Evolutionary conservation across 2,113 vertebrate species (phyloP), one percentile per base, ranked within the genome.

Genomic region (Stigmatopora argus): DNA sequence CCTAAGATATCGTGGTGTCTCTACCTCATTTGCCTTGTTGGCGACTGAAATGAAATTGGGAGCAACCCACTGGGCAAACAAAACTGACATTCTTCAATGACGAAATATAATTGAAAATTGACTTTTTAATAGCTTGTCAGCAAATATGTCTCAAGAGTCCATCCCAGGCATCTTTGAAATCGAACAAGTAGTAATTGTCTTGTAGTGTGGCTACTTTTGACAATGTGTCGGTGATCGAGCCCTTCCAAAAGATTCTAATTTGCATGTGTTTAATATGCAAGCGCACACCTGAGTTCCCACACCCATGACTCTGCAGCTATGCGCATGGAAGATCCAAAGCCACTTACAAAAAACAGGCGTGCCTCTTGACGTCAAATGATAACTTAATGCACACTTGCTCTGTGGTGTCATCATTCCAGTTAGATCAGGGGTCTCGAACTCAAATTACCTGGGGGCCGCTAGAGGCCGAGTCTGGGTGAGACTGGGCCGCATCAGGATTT

Each of bases 1-100:
- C 60, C 68, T 72, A 60, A 41, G 71, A 71, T 85, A 68, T 59
- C 41, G 69, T 78, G 72, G 64, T 73, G 61, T 65, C 46, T 8
- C n/a, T 56, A 67, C 62, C 72, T 62, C 68, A 41, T 44, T 48
- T 7, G 64, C 64, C 41, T 38, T 69, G 59, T 41, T 45, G 70
- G 55, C 62, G 35, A 17, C 58, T 41, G 55, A 69, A 56, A 72
- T 47, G 18, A 70, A 76, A 63, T 51, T 45, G 10, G 57, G 59
- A 64, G 23, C 61, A 57, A 57, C 64, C 26, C 47, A 35, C 61
- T 57, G 19, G 19, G 15, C 46, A 69, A 60, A 4, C 1, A 55
- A 13, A 35, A 31, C 8, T n/a, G n/a, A 19, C n/a, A 18, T 23
- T 19, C 51, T 53, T 23, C 23, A 21, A 52, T 7, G 19, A 10